Base-by-base conservation (phyloP, 2,113 vertebrate genomes). In the Oxyruncus cristatus region DNA sequence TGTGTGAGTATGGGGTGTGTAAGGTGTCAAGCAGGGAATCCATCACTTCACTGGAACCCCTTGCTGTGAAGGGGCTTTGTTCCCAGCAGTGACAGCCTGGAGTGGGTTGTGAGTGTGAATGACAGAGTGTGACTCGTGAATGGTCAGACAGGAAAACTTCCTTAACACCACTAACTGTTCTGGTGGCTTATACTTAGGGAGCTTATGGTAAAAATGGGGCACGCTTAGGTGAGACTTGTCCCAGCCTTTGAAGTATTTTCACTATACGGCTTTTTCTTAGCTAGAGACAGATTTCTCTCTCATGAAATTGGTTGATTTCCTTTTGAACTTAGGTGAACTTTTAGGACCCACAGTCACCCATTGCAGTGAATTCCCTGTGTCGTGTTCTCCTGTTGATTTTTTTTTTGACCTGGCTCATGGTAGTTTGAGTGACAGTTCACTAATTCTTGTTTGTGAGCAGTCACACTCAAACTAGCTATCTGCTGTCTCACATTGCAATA, bases 31-130 rank as follows among this genome's bases (percentile, higher is more conserved):
- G 28, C 3, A 6, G 19, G 62, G 9, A 23, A 52, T 33, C 33
- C 41, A 11, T 12, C 4, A 11, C 14, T 5, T 58, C 23, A 28
- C 23, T 15, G 39, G 22, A 56, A 44, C 39, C 7, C 2, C n/a
- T 19, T 0, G 1, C 47, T 70, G 47, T 14, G 5, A 17, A 30
- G 27, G 52, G 39, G 32, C 6, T n/a, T 42, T 2, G 1, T 16
- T n/a, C 30, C 30, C 52, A n/a, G 39, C 53, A 44, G 18, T 16
- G 71, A 27, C 32, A 58, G 44, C 33, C n/a, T 61, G 44, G n/a
- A 27, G 12, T 2, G 7, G 6, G n/a, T n/a, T 37, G 44, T 8
- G 15, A 49, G 11, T 49, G n/a, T 13, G 44, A 24, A 27, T 39
- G n/a, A 3, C 56, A 39, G 55, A 23, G 56, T 24, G 9, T n/a